phyloP scores from a whole-genome alignment of 1,140 invertebrate species.

The Megathymus violae region DNA sequence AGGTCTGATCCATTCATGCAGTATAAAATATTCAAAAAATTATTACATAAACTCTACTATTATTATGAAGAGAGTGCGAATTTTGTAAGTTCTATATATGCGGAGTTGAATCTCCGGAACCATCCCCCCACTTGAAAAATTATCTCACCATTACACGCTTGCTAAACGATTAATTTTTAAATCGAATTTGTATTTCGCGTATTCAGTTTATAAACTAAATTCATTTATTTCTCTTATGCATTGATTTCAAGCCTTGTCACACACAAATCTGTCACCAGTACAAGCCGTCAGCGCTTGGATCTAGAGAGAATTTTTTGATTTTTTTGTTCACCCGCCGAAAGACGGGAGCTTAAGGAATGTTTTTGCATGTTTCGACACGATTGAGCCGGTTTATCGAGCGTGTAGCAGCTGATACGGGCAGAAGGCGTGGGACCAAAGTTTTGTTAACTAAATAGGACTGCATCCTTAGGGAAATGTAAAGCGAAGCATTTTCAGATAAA shows the following conservation, averaged over 20 bases:
- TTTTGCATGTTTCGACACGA: conserved; percentile 36
- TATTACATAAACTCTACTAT: too few relatives aligned
- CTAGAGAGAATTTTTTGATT: conserved; percentile 24
- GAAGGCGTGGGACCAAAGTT: conserved; percentile 24
- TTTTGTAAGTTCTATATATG: too few relatives aligned
- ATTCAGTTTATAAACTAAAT: too few relatives aligned
- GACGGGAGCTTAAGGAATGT: conserved; percentile 22
- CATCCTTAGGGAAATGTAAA: conserved; percentile 21
- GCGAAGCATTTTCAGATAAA: conserved; percentile 10
- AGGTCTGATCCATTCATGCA: too few relatives aligned
- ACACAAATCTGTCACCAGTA: conserved; percentile 17
- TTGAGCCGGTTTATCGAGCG: conserved; percentile 35
- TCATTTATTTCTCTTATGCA: not conserved
- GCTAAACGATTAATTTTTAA: too few relatives aligned
- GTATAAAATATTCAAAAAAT: too few relatives aligned
- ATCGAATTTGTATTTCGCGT: too few relatives aligned
- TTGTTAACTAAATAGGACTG: conserved; percentile 33
- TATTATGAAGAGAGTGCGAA: too few relatives aligned
- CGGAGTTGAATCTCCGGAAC: too few relatives aligned
- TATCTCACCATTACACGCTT: too few relatives aligned
- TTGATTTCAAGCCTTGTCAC: conserved; percentile 4
- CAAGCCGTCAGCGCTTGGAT: not conserved
- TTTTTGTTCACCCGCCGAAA: conserved; percentile 18
- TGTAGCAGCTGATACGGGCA: conserved; percentile 28
- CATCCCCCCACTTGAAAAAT: too few relatives aligned